Conservation (phyloP, 2,888 invertebrate species). For the Dynastes maya region DNA sequence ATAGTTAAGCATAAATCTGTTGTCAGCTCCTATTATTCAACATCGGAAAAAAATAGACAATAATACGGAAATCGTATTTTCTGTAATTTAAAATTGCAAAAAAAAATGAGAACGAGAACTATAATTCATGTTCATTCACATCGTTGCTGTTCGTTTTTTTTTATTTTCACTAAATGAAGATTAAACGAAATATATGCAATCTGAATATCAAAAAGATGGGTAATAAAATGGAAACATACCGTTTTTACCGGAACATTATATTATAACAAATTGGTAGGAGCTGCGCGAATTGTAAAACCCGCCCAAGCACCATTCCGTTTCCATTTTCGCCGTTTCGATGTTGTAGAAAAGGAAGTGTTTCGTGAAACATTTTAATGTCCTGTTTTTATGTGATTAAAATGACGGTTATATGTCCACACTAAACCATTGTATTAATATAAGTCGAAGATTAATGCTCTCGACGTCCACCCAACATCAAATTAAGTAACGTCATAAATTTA, state of each 20-base stretch:
- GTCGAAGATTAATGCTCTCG: conserved; percentile 62
- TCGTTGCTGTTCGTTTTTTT: no score
- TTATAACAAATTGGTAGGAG: conserved; percentile 32
- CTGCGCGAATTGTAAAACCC: conserved; percentile 16
- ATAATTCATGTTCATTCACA: no score
- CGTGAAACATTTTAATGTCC: conserved; percentile 35
- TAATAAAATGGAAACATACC: conserved; percentile 29
- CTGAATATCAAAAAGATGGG: conserved; percentile 36
- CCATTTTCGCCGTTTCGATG: conserved; percentile 10
- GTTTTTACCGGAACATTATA: conserved; percentile 31
- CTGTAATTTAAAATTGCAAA: not conserved
- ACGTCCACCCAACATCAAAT: conserved; percentile 64
- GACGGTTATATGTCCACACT: conserved; percentile 38
- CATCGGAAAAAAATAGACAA: not conserved
- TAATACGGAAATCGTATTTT: conserved; percentile 16
- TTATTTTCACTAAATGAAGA: conserved; percentile 15
- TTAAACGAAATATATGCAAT: conserved; percentile 34
- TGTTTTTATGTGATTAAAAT: conserved; percentile 39
- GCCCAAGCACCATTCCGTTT: conserved; percentile 18
- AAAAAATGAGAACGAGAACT: no score
- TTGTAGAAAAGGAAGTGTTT: conserved; percentile 15
- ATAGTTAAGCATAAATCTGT: no score
- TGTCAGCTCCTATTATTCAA: no score
- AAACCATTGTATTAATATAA: conserved; percentile 37
- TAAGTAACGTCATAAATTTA: conserved; percentile 66